phyloP scores from a whole-genome alignment of 1,140 invertebrate genomes.

The Monochamus saltuarius region DNA sequence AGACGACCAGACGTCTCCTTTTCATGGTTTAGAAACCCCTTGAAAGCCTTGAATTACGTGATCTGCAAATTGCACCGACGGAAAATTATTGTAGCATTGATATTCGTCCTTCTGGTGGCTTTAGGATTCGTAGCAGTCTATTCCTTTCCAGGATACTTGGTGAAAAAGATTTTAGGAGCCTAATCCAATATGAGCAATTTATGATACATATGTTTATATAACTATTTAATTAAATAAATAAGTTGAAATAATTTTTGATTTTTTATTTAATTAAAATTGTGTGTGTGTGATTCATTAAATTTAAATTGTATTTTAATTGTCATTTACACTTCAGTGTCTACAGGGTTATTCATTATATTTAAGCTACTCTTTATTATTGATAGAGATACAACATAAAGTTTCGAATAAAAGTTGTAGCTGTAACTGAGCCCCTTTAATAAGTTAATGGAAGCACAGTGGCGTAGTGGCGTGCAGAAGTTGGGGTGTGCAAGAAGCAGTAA shows the following conservation, averaged over 20 bases:
- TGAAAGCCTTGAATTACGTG: slow-evolving; percentile 58
- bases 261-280: no score
- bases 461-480: no score
- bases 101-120: slow-evolving; percentile 45
- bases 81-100: slow-evolving; percentile 52
- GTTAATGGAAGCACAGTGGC: no score
- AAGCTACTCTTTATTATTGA: no score
- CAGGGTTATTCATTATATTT: no score
- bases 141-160: slow-evolving; percentile 56
- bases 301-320: no score
- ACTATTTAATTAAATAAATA: background rate
- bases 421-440: no score
- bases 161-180: slow-evolving; percentile 55
- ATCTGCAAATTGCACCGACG: slow-evolving; percentile 57
- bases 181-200: slow-evolving; percentile 27
- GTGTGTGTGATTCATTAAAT: no score
- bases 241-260: background rate
- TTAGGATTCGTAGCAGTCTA: slow-evolving; percentile 54
- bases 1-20: slow-evolving; percentile 65
- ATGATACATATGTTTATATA: background rate
- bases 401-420: no score
- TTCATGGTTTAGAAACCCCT: slow-evolving; percentile 62
- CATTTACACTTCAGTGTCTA: no score
- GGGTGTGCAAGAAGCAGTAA: no score
- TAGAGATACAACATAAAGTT: no score